A percentile compares a stretch with the other conserved stretches of the same genome.
Evolutionary conservation across 2,113 vertebrate genomes (phyloP).

Genomic region (Labrus mixtus): DNA sequence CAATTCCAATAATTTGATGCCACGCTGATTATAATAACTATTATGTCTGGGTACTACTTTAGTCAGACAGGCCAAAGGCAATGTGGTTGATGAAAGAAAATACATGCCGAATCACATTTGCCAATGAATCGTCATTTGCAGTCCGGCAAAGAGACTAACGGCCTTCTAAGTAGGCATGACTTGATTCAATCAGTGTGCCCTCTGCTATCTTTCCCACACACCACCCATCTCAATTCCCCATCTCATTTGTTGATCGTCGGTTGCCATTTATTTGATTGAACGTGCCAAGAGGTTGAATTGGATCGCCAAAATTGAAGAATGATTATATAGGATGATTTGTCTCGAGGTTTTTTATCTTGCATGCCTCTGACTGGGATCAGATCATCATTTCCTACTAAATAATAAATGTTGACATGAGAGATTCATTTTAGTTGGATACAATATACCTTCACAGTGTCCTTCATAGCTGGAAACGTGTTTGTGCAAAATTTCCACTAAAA

Average conservation of each 20-base stretch:
- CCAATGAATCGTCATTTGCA: constrained; percentile 41
- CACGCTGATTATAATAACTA: constrained; percentile 53
- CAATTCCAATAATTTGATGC: constrained; percentile 59
- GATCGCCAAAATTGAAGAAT: constrained; percentile 51
- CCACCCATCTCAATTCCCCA: constrained; percentile 20
- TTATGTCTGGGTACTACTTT: constrained; percentile 1
- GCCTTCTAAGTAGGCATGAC: constrained; percentile 47
- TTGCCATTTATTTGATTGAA: constrained; percentile 58
- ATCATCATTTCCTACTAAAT: constrained; percentile 35
- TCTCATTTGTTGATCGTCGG: constrained; percentile 59
- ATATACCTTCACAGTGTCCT: neutral
- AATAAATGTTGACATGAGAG: constrained; percentile 35
- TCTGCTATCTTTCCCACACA: constrained; percentile 9
- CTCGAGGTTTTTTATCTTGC: constrained; percentile 15
- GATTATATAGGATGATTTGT: constrained; percentile 45
- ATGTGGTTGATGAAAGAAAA: constrained; percentile 15
- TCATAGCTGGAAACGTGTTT: neutral
- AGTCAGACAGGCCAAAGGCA: constrained; percentile 10
- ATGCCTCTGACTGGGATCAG: constrained; percentile 9
- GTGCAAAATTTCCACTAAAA: constrained; percentile 10
- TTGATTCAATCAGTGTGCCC: constrained; percentile 47
- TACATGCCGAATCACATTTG: constrained; percentile 42
- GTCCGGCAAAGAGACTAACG: constrained; percentile 30
- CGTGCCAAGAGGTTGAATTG: constrained; percentile 40
- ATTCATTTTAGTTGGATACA: constrained; percentile 25